These are phyloP conservation scores for Drosophila neotestacea DNA, from an alignment of 2,888 invertebrate genomes.

Conservation along the genomic window DNA sequence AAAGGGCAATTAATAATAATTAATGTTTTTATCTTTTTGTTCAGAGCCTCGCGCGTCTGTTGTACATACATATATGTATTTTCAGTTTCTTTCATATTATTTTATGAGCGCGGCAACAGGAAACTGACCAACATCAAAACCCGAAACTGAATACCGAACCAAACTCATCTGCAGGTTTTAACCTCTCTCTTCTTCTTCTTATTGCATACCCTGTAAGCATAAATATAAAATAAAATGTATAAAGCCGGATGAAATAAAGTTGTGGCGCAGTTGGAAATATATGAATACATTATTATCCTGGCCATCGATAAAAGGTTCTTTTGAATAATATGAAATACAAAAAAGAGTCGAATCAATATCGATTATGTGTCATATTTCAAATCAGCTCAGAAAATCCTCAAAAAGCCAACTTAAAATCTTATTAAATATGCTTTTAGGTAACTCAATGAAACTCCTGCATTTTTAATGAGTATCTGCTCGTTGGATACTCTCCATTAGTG, in stretches of 20 bases:
- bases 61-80: slow-evolving; percentile 10
- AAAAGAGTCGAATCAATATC: too few relatives aligned
- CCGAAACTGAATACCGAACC: slow-evolving; percentile 51
- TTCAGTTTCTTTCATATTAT: slow-evolving; percentile 24
- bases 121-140: slow-evolving; percentile 66
- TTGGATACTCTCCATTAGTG: not conserved
- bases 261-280: not conserved
- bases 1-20: slow-evolving; percentile 84
- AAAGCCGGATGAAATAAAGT: slow-evolving; percentile 3
- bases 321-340: not conserved
- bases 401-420: not conserved
- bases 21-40: slow-evolving; percentile 83
- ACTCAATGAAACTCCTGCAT: too few relatives aligned
- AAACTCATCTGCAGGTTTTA: slow-evolving; percentile 38
- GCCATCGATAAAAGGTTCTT: not conserved
- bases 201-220: slow-evolving; percentile 40
- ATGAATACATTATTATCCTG: slow-evolving; percentile 1
- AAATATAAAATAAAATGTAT: not conserved
- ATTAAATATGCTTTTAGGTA: too few relatives aligned
- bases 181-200: not conserved
- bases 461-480: slow-evolving; percentile 10
- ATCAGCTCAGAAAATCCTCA: too few relatives aligned
- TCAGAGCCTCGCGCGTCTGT: slow-evolving; percentile 33
- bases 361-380: too few relatives aligned
- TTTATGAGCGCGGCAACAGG: slow-evolving; percentile 56